Evolutionary conservation across 2,113 vertebrate species (phyloP).

Genomic region (Microcebus lehilahytsara): DNA sequence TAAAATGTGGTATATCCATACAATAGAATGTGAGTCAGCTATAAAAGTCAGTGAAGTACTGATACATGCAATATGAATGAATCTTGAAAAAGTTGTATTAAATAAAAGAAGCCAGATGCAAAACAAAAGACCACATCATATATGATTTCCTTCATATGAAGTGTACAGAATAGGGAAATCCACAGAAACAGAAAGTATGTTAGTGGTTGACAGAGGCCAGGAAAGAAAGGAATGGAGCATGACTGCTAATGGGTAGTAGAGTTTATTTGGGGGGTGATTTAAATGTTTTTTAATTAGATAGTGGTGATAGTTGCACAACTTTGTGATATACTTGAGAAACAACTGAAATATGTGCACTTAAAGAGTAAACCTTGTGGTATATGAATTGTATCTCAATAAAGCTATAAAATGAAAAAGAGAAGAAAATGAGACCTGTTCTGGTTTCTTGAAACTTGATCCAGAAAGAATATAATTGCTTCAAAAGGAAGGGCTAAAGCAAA

Average conservation of each 20-base stretch:
- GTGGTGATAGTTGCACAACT: not conserved
- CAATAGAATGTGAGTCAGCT: not conserved
- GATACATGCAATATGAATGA: not conserved
- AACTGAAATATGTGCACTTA: not conserved
- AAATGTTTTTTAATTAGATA: not conserved
- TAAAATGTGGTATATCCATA: not conserved
- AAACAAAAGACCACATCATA: not conserved
- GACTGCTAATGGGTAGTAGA: not conserved
- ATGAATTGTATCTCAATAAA: not conserved
- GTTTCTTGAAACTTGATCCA: not conserved
- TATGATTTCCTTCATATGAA: not conserved
- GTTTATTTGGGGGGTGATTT: not conserved
- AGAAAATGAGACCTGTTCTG: not conserved
- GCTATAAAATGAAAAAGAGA: not conserved
- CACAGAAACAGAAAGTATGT: not conserved
- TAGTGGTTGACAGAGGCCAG: not conserved
- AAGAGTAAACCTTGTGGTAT: not conserved
- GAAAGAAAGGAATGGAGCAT: not conserved
- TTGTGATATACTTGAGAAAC: not conserved
- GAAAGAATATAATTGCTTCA: not conserved
- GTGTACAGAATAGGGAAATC: not conserved
- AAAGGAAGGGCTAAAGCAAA: not conserved
- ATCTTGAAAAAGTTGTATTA: not conserved
- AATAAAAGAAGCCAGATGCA: not conserved
- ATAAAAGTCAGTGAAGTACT: not conserved